Evolutionary conservation across 2,888 invertebrate genomes (phyloP).

Genomic region (Eilema caniola): DNA sequence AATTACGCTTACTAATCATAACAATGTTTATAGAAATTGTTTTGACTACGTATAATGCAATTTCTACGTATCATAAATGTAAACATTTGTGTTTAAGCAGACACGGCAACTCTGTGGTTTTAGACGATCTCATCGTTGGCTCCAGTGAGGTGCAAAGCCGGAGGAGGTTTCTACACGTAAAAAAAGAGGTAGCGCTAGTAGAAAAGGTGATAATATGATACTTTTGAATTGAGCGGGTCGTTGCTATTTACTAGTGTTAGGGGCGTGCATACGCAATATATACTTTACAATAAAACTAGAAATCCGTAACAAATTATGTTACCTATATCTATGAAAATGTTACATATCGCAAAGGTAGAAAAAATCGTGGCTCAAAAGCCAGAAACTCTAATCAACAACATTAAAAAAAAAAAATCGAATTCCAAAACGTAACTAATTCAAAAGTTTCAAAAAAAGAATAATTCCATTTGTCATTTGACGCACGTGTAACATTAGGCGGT

Average conservation of each 20-base stretch:
- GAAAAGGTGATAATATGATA: not conserved
- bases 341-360: not conserved
- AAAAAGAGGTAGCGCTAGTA: too few species aligned
- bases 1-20: not conserved
- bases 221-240: not conserved
- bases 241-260: too few species aligned
- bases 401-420: not conserved
- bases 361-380: not conserved
- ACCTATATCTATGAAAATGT: not conserved
- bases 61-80: not conserved
- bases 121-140: not conserved
- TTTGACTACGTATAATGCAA: not conserved
- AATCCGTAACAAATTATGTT: too few species aligned
- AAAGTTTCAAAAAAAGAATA: conserved; percentile 7
- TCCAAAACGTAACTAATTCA: not conserved
- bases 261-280: too few species aligned
- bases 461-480: not conserved
- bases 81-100: not conserved
- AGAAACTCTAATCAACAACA: not conserved
- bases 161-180: not conserved
- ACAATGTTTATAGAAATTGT: not conserved
- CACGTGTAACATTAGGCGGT: conserved; percentile 14
- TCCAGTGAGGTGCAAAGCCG: not conserved
- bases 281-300: too few species aligned
- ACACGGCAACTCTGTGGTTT: not conserved